Evolutionary conservation across 92 coral and sea anemone species (phyloP), one percentile per base, ranked within the genome.

Genomic region (Zoanthus sociatus): DNA sequence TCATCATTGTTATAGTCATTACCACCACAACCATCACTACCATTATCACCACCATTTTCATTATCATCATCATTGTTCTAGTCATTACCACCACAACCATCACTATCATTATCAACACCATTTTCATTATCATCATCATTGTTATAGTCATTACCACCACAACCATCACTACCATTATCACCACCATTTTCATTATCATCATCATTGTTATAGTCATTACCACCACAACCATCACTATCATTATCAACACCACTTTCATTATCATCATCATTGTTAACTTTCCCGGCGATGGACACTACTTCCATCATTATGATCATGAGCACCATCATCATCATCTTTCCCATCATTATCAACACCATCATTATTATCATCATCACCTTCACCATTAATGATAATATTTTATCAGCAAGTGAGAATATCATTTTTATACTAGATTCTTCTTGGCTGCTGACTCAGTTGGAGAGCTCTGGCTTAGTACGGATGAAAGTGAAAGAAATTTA

Each of bases 401-500:
- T 11, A 61, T 11, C 16, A 15, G 17, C 26, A 18, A 61, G 48
- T 37, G 15, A 70, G 2, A 70, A 17, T 12, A 2, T 70, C 11
- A 31, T 30, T 26, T 70, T 21, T 26, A 3, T 5, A 69, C 11
- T 79, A 96, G 99, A 93, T 97, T 97, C 83, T 97, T 92, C 93
- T 84, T 97, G 83, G 98, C 99, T 8, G 99, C 99, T 31, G 99
- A 97, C 76, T 92, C 98, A 37, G 93, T 96, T 74, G 99, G 99
- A 1, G 99, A 97, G 61, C 77, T 97, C 13, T 97, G 99, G 99
- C 91, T 97, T 13, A 95, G 99, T 33, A 87, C 98, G 17, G 99
- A 97, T 89, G 97, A 97, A 61, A 92, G 96, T 63, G 99, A 95
- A 82, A 86, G 89, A 15, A 95, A 93, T 73, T 83, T 97, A 2